A percentile compares a stretch with the other conserved stretches of the same genome.
Conservation (phyloP, 2,888 invertebrate genomes). For the Pantelozetes paolii region DNA sequence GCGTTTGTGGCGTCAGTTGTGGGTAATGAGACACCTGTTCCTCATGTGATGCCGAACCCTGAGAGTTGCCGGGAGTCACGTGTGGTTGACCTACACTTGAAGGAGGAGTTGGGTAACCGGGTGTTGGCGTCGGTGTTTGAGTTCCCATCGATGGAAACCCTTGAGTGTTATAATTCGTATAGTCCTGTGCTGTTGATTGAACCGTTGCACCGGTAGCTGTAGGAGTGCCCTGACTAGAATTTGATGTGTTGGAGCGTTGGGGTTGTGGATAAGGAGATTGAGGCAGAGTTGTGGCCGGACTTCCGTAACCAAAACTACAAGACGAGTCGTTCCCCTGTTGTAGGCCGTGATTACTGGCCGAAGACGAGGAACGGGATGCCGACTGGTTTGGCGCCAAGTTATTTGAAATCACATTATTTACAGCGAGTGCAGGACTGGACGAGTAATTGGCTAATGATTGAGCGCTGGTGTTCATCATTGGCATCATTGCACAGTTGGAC, state of each 20-base stretch:
- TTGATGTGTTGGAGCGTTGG: slow-evolving; percentile 37
- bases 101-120: slow-evolving; percentile 43
- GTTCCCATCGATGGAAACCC: slow-evolving; percentile 17
- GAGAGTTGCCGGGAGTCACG: slow-evolving; percentile 39
- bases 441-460: background rate
- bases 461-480: slow-evolving; percentile 32
- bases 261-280: slow-evolving; percentile 40
- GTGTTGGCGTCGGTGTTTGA: slow-evolving; percentile 40
- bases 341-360: slow-evolving; percentile 31
- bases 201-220: slow-evolving; percentile 32
- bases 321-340: slow-evolving; percentile 41
- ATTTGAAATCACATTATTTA: slow-evolving; percentile 23
- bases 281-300: slow-evolving; percentile 41
- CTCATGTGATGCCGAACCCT: slow-evolving; percentile 12
- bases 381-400: slow-evolving; percentile 17
- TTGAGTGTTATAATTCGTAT: slow-evolving; percentile 36
- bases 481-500: slow-evolving; percentile 24
- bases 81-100: slow-evolving; percentile 42
- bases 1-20: slow-evolving; percentile 15
- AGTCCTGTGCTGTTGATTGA: slow-evolving; percentile 26
- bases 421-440: slow-evolving; percentile 11
- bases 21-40: slow-evolving; percentile 38
- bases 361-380: slow-evolving; percentile 11
- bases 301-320: slow-evolving; percentile 42
- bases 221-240: slow-evolving; percentile 42